phyloP scores from a whole-genome alignment of 2,797 vertebrate species.

The Siniperca obscura region DNA sequence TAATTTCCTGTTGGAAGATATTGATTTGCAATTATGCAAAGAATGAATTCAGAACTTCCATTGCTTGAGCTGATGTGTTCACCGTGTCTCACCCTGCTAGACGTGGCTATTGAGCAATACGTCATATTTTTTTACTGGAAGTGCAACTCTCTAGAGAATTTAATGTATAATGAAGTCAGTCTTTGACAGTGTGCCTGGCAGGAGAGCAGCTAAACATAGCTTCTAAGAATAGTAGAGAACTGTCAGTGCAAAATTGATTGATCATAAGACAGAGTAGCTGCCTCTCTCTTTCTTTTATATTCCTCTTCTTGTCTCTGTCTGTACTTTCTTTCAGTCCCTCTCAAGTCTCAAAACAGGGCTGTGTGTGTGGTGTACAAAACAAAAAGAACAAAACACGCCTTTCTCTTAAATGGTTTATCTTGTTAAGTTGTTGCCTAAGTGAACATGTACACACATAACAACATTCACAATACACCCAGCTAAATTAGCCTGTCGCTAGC shows the following conservation, averaged over 20 bases:
- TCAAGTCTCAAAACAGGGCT: slow-evolving; percentile 11
- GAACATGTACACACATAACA: slow-evolving; percentile 19
- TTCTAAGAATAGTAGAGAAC: slow-evolving; percentile 63
- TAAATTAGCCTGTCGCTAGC: slow-evolving; percentile 40
- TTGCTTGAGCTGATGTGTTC: slow-evolving; percentile 25
- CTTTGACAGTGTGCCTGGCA: slow-evolving; percentile 62
- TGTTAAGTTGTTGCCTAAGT: slow-evolving; percentile 23
- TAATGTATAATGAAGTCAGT: slow-evolving; percentile 68
- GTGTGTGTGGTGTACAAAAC: slow-evolving; percentile 18
- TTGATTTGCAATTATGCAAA: slow-evolving; percentile 40
- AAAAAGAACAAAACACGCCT: slow-evolving; percentile 27
- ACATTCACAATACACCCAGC: not conserved
- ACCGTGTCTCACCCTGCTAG: slow-evolving; percentile 5
- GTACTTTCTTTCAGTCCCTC: slow-evolving; percentile 23
- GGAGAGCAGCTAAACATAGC: slow-evolving; percentile 71
- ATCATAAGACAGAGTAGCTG: slow-evolving; percentile 60
- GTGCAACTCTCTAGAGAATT: slow-evolving; percentile 46
- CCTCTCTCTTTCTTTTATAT: slow-evolving; percentile 33
- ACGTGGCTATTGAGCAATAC: slow-evolving; percentile 31
- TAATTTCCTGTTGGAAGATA: slow-evolving; percentile 38
- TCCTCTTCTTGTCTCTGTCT: slow-evolving; percentile 1
- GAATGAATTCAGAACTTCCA: slow-evolving; percentile 17
- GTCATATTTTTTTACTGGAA: slow-evolving; percentile 53
- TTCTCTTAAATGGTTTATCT: slow-evolving; percentile 25
- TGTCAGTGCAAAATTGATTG: slow-evolving; percentile 67